Percentiles rank a stretch among this genome's conserved stretches.
These are phyloP conservation scores for Muricea muricata DNA, from an alignment of 92 coral and sea anemone genomes.

Conservation along the genomic window DNA sequence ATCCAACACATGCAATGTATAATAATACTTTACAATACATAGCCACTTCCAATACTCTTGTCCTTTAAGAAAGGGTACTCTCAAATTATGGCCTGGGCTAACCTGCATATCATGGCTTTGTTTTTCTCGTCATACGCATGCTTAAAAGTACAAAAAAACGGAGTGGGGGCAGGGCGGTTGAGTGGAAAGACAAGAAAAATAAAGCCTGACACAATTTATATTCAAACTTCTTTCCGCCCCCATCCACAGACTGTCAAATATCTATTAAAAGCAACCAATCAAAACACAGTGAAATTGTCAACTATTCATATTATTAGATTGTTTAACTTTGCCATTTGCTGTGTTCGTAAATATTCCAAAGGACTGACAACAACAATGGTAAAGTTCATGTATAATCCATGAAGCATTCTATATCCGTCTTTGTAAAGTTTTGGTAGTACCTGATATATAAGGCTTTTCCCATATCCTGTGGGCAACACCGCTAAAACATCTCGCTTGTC, in stretches of 20 bases:
- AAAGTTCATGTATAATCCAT: not conserved
- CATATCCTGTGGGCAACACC: not conserved
- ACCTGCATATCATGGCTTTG: too few species aligned
- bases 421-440: not conserved
- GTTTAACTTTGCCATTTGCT: not conserved
- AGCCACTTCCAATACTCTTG: constrained; percentile 69
- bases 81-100: constrained; percentile 44
- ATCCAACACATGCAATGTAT: not conserved
- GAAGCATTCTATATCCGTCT: not conserved
- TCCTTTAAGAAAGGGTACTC: constrained; percentile 70
- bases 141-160: too few species aligned
- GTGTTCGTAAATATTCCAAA: not conserved
- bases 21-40: constrained; percentile 28
- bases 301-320: not conserved
- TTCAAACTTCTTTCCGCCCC: not conserved
- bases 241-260: not conserved
- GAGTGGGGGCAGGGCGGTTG: too few species aligned
- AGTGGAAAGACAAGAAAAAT: too few species aligned
- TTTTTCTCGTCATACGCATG: too few species aligned
- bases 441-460: not conserved
- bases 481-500: not conserved
- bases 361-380: not conserved
- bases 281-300: not conserved
- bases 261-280: not conserved
- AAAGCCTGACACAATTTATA: not conserved